These are phyloP conservation scores for Poeciliopsis turneri DNA, from an alignment of 2,797 vertebrate species.

Conservation along the genomic window DNA sequence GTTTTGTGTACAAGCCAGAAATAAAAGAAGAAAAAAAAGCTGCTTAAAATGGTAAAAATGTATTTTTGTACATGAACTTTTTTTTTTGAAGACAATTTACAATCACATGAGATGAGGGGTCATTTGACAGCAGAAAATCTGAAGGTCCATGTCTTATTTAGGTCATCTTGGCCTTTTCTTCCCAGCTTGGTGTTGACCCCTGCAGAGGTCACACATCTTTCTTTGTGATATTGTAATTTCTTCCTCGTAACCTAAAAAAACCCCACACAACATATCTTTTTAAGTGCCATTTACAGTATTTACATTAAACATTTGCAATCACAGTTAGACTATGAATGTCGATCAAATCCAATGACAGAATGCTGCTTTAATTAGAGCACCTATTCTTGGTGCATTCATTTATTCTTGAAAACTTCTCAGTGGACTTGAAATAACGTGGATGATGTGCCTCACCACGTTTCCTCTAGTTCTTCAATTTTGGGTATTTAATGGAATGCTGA, in stretches of 20 bases:
- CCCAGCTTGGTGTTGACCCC: slow-evolving; percentile 65
- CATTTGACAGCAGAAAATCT: slow-evolving; percentile 72
- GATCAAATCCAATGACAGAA: not conserved
- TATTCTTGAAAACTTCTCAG: not conserved
- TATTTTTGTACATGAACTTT: not conserved
- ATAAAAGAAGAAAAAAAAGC: slow-evolving; percentile 40
- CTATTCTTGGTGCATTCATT: not conserved
- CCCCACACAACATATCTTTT: not conserved
- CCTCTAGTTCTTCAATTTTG: not conserved
- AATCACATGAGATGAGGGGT: slow-evolving; percentile 23
- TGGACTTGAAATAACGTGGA: not conserved
- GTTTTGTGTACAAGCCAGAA: slow-evolving; percentile 54
- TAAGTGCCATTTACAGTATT: not conserved
- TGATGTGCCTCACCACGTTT: not conserved
- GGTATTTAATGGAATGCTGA: not conserved
- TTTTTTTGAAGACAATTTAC: not conserved
- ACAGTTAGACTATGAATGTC: not conserved
- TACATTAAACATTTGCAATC: not conserved
- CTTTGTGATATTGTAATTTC: slow-evolving; percentile 79
- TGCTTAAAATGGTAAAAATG: slow-evolving; percentile 20
- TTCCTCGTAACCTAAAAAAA: slow-evolving; percentile 60
- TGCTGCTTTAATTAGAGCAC: not conserved
- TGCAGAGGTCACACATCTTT: slow-evolving; percentile 67
- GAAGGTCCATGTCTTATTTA: slow-evolving; percentile 42
- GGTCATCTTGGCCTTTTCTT: slow-evolving; percentile 48